Percentiles rank a stretch among this genome's conserved stretches.
Evolutionary conservation across 53 echinoderm and acorn worm species (phyloP).

Genomic region (Temnopleurus reevesii): DNA sequence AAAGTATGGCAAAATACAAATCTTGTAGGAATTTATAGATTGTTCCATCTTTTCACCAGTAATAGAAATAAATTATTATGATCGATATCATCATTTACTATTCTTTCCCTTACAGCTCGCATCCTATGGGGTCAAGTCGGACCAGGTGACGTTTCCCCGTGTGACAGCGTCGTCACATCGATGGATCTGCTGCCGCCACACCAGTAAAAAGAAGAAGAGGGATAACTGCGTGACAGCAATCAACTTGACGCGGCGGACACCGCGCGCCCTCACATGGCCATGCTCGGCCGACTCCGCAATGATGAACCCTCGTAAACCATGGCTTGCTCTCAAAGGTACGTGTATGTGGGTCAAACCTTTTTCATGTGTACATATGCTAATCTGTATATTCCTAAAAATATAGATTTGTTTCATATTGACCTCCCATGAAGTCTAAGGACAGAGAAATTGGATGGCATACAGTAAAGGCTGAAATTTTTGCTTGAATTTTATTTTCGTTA

Average conservation of each 20-base stretch:
- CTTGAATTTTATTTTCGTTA: too few species aligned
- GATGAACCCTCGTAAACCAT: constrained; percentile 98
- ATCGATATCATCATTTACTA: neutral
- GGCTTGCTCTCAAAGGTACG: constrained; percentile 96
- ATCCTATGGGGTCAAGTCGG: constrained; percentile 87
- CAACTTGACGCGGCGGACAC: constrained; percentile 88
- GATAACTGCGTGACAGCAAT: constrained; percentile 92
- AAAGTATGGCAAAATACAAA: too few species aligned
- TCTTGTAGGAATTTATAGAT: too few species aligned
- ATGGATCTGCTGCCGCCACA: constrained; percentile 97
- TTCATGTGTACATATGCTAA: too few species aligned
- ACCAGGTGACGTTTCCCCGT: constrained; percentile 89
- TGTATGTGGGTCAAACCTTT: too few species aligned
- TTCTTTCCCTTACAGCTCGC: constrained; percentile 68
- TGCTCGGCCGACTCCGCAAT: constrained; percentile 93
- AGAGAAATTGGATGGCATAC: too few species aligned
- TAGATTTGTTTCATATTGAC: too few species aligned
- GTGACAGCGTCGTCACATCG: constrained; percentile 97
- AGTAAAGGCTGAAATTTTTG: too few species aligned
- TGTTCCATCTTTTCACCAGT: too few species aligned
- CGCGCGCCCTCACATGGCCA: constrained; percentile 93
- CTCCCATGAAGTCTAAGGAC: too few species aligned
- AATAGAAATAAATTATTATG: too few species aligned
- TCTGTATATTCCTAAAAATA: too few species aligned
- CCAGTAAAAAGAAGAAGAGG: constrained; percentile 86